phyloP scores from a whole-genome alignment of 2,888 invertebrate species.

The Drosophila prolongata region DNA sequence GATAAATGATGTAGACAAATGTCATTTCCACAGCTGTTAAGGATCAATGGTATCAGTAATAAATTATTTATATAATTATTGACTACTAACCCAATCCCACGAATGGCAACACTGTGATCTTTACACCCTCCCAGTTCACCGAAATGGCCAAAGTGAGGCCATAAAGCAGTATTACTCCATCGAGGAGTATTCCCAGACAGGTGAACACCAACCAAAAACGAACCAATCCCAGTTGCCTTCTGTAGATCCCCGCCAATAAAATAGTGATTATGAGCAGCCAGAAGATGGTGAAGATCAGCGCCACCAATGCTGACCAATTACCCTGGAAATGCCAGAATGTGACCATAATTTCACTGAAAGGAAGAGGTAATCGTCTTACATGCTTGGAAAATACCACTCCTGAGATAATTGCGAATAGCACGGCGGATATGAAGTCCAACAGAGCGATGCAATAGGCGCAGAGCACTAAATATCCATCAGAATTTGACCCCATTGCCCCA shows the following conservation, averaged over 20 bases:
- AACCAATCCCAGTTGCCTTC: constrained; percentile 39
- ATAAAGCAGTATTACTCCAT: constrained; percentile 58
- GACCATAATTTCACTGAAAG: too few species aligned
- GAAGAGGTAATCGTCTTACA: constrained; percentile 51
- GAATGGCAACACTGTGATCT: constrained; percentile 60
- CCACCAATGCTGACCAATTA: constrained; percentile 55
- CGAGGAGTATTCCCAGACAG: constrained; percentile 64
- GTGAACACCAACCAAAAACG: constrained; percentile 68
- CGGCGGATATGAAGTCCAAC: constrained; percentile 63
- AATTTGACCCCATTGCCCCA: constrained; percentile 4
- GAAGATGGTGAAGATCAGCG: constrained; percentile 55
- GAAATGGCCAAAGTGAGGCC: constrained; percentile 61
- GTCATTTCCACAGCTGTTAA: constrained; percentile 68
- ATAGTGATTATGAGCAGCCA: constrained; percentile 57
- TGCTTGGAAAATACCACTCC: constrained; percentile 47
- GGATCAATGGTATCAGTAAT: accelerated
- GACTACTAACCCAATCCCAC: constrained; percentile 54
- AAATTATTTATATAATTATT: not conserved
- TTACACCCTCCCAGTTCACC: constrained; percentile 61
- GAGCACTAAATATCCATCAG: constrained; percentile 62
- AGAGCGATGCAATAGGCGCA: constrained; percentile 70
- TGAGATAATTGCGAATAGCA: constrained; percentile 66
- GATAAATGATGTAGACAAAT: constrained; percentile 66
- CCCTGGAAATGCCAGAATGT: constrained; percentile 23
- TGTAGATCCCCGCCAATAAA: constrained; percentile 50